Base-by-base conservation (phyloP, 2,797 vertebrate species). In the Sebastolobus alascanus region DNA sequence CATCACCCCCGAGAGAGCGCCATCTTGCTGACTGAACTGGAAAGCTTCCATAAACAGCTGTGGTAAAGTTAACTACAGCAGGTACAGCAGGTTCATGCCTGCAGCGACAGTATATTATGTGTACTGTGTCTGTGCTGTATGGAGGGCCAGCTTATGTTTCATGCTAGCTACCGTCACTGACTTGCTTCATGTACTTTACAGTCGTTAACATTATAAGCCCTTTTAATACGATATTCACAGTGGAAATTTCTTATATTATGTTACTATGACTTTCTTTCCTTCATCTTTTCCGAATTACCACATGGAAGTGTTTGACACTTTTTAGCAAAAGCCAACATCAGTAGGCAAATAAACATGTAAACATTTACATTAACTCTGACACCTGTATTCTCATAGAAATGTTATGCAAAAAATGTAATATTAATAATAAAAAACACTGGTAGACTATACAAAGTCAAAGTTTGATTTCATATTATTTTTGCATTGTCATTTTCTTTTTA, bases 61-160 rank as follows among this genome's bases (percentile, higher is more conserved):
- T 11, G 14, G 20, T 22, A 54, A 54, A 54, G 50, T 22, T 33
- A 29, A 40, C n/a, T 66, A 4, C 16, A 70, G 64, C 56, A 79
- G 35, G 38, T 74, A 4, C 14, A 74, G 66, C 52, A 82, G 35
- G 35, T 61, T 75, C 18, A 46, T 38, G 35, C 27, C 60, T 35
- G 60, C 33, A 56, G 22, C 58, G 54, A 54, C 25, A 25, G 25
- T 25, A 25, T 16, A 50, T 50, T 7, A 50, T 16, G 14, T 13
- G 22, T 4, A 1, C 9, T 40, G 61, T 16, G 60, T 52, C 50
- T 33, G 52, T 10, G 25, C 35, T 64, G 20, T 64, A 13, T 37
- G 29, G 31, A 33, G 35, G 25, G 31, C 59, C 31, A 35, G 60
- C 35, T 72, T 37, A 14, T 63, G 76, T 87, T 77, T 85, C 61